These are phyloP conservation scores for Mesaphorura yosii DNA, from an alignment of 1,140 invertebrate genomes.

Conservation along the genomic window DNA sequence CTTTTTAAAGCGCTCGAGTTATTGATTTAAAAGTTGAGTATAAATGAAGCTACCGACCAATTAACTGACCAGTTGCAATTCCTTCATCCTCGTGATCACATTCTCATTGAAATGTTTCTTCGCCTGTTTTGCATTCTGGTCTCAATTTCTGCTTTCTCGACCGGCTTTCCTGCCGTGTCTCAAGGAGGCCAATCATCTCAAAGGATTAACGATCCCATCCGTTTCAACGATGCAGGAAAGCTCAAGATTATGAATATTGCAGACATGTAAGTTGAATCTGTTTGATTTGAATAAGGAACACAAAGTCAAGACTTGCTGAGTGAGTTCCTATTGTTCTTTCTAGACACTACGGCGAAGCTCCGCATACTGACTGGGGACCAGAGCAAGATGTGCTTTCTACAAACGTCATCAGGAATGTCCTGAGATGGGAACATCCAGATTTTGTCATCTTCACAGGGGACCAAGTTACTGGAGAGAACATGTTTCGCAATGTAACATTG, in stretches of 20 bases:
- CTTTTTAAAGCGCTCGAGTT: too few species aligned
- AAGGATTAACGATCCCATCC: too few species aligned
- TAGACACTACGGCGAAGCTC: constrained; percentile 21
- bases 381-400: constrained; percentile 9
- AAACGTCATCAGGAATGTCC: background rate
- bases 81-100: too few species aligned
- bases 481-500: constrained; percentile 19
- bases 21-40: too few species aligned
- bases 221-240: constrained; percentile 13
- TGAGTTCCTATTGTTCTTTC: background rate
- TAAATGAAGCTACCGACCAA: too few species aligned
- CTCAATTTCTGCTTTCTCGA: too few species aligned
- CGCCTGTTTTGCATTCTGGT: too few species aligned
- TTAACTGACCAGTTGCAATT: too few species aligned
- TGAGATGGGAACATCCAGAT: constrained; percentile 13
- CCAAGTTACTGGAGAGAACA: constrained; percentile 17
- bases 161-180: too few species aligned
- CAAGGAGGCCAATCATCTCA: too few species aligned
- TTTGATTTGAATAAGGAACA: background rate
- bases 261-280: constrained; percentile 7
- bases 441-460: constrained; percentile 21
- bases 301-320: background rate
- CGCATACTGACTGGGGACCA: constrained; percentile 4
- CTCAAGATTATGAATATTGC: constrained; percentile 13
- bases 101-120: too few species aligned